These are phyloP conservation scores for Anisognathus igniventris DNA, from an alignment of 2,797 vertebrate species.

Conservation along the genomic window DNA sequence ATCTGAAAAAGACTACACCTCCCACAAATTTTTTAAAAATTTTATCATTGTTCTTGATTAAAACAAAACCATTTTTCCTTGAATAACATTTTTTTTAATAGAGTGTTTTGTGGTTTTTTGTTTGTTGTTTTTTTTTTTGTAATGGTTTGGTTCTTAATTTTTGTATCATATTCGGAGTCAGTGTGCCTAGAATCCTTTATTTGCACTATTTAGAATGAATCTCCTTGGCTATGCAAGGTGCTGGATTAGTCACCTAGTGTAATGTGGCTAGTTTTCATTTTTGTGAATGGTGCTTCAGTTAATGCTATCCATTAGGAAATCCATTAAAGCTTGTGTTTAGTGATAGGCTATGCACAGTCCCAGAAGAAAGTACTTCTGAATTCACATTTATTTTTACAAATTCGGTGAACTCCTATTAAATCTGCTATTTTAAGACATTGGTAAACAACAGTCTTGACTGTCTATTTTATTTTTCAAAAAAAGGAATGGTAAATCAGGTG, in stretches of 20 bases:
- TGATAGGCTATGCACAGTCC: not conserved
- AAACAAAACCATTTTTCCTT: not conserved
- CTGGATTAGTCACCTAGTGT: not conserved
- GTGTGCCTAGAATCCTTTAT: not conserved
- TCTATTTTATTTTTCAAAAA: not conserved
- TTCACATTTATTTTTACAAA: not conserved
- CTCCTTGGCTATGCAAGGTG: not conserved
- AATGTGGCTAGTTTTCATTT: not conserved
- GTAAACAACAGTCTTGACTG: not conserved
- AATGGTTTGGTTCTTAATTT: not conserved
- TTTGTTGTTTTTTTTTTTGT: not conserved
- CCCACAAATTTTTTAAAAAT: accelerated
- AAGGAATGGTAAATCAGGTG: not conserved
- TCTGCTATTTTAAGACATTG: not conserved
- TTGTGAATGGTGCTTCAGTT: not conserved
- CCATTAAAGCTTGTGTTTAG: not conserved
- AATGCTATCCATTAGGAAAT: not conserved
- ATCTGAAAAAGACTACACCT: not conserved
- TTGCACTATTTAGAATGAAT: not conserved
- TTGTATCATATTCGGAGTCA: accelerated
- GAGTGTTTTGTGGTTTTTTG: accelerated
- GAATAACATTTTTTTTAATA: not conserved
- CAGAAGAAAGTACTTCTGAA: not conserved
- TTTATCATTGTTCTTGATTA: not conserved
- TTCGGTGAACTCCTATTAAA: not conserved